Percentiles rank a stretch among this genome's conserved stretches.
Conservation (phyloP, 2,888 invertebrate species). For the Lepidonotus clava region DNA sequence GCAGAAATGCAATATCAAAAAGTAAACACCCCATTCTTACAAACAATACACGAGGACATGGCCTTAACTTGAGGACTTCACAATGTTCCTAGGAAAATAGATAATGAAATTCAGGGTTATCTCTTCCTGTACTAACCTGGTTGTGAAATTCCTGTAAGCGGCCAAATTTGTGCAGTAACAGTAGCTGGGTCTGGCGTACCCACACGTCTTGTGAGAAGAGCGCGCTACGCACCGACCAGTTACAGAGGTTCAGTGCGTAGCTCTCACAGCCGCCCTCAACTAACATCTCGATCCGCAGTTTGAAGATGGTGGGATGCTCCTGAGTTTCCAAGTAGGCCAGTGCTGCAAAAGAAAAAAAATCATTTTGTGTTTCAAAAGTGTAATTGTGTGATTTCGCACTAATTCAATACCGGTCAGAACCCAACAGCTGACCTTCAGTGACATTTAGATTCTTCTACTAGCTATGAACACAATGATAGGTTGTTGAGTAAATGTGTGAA, state of each 20-base stretch:
- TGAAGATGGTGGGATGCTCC: conserved; percentile 65
- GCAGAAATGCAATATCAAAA: background rate
- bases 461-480: no score
- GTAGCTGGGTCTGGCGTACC: conserved; percentile 73
- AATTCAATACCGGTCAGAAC: no score
- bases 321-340: conserved; percentile 63
- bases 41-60: background rate
- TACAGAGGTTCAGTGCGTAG: conserved; percentile 77
- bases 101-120: background rate
- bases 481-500: no score
- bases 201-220: conserved; percentile 72
- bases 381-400: no score
- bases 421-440: no score
- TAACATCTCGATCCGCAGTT: conserved; percentile 77
- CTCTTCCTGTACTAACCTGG: conserved; percentile 67
- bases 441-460: no score
- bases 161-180: conserved; percentile 73
- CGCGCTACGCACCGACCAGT: conserved; percentile 75
- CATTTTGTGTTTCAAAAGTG: no score
- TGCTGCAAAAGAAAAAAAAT: conserved; percentile 56
- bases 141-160: conserved; percentile 75
- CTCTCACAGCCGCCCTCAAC: conserved; percentile 78
- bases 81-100: no score
- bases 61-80: no score
- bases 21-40: background rate